Conservation (phyloP, 2,113 vertebrate genomes). For the Calidris pygmaea region DNA sequence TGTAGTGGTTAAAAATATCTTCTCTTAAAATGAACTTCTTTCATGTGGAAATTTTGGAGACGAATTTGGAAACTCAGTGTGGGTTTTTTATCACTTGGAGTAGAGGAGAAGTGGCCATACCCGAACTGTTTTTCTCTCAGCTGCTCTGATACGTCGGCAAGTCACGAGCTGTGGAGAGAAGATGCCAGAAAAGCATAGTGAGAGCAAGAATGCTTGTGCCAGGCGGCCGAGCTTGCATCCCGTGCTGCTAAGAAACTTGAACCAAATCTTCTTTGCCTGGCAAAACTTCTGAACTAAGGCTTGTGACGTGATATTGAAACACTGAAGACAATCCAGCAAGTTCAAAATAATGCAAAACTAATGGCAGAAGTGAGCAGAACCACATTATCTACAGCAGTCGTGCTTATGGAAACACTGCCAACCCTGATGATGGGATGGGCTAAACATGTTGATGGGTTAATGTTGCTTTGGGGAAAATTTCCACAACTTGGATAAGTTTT, state of each 20-base stretch:
- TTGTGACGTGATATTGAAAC: background rate
- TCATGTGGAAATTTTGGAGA: background rate
- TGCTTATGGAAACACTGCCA: background rate
- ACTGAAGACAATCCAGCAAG: background rate
- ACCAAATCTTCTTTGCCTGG: background rate
- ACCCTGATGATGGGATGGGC: background rate
- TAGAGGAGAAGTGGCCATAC: background rate
- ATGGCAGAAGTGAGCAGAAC: background rate
- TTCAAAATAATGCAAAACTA: background rate
- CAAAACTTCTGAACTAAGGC: background rate
- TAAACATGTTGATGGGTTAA: background rate
- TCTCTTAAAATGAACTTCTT: background rate
- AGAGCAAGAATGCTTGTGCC: background rate
- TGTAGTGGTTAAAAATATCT: background rate
- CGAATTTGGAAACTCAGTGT: background rate
- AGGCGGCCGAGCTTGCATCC: background rate
- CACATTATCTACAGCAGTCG: accelerated
- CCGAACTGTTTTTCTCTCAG: background rate
- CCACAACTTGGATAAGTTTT: background rate
- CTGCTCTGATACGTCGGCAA: background rate
- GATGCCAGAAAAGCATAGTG: background rate
- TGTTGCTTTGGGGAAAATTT: background rate
- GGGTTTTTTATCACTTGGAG: background rate
- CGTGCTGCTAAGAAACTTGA: background rate
- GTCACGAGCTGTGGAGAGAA: background rate